Evolutionary conservation across 2,888 invertebrate species (phyloP).

Genomic region (Steromphala cineraria): DNA sequence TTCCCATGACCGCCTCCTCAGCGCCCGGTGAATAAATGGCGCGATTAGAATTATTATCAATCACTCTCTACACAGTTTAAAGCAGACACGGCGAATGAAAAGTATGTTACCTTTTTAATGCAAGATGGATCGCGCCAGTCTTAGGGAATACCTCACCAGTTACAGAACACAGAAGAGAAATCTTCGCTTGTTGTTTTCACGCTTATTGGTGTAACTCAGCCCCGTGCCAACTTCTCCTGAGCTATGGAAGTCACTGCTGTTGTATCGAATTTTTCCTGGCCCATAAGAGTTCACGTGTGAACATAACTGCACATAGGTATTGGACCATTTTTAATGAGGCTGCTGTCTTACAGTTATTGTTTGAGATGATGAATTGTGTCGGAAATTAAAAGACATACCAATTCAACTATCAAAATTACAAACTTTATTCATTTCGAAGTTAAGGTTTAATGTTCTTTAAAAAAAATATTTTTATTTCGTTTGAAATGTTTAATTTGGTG

Average conservation of each 20-base stretch:
- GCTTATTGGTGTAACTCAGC: not conserved
- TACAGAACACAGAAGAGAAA: not conserved
- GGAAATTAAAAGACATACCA: too few relatives aligned
- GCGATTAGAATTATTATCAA: conserved; percentile 2
- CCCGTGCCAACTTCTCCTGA: not conserved
- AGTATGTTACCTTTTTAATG: not conserved
- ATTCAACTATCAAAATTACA: too few relatives aligned
- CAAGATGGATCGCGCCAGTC: not conserved
- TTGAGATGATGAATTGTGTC: too few relatives aligned
- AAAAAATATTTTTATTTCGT: too few relatives aligned
- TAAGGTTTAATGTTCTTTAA: too few relatives aligned
- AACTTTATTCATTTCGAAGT: too few relatives aligned
- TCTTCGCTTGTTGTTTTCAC: not conserved
- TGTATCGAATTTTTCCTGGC: not conserved
- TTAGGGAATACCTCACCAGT: not conserved
- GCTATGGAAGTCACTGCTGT: not conserved
- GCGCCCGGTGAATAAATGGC: not conserved
- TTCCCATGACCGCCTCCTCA: not conserved
- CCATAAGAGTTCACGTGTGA: not conserved
- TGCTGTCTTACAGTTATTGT: too few relatives aligned
- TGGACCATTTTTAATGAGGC: too few relatives aligned
- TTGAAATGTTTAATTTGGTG: too few relatives aligned
- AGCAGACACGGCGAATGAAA: not conserved
- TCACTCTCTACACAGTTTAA: not conserved
- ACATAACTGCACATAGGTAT: not conserved